phyloP scores from a whole-genome alignment of 2,888 invertebrate genomes.

The Quadroppia sp. region DNA sequence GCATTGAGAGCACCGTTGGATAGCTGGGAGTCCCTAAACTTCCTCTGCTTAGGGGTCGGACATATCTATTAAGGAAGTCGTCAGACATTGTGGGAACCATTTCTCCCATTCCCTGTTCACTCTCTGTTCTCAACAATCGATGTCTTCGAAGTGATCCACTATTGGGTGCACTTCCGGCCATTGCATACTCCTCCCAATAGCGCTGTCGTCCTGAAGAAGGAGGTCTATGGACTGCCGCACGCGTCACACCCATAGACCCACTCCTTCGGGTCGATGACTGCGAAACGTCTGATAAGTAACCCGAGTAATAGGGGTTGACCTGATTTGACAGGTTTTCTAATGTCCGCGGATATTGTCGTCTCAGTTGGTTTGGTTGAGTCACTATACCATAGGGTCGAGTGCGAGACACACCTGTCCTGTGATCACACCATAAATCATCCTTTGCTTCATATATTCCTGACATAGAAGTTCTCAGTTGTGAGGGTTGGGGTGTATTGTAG shows the following conservation, averaged over 20 bases:
- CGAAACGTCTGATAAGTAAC: conserved; percentile 35
- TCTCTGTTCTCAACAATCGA: conserved; percentile 74
- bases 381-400: conserved; percentile 66
- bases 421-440: conserved; percentile 41
- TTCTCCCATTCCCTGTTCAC: conserved; percentile 80
- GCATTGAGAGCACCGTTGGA: conserved; percentile 49
- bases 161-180: conserved; percentile 45
- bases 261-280: conserved; percentile 36
- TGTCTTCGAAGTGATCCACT: conserved; percentile 48
- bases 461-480: conserved; percentile 10
- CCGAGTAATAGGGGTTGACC: conserved; percentile 74
- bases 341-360: conserved; percentile 79
- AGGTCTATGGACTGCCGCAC: conserved; percentile 35
- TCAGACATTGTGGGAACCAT: conserved; percentile 42
- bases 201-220: conserved; percentile 48
- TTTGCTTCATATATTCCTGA: conserved; percentile 47
- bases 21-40: conserved; percentile 45
- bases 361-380: conserved; percentile 74
- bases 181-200: conserved; percentile 49
- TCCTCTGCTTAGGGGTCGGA: conserved; percentile 28
- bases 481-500: conserved; percentile 48
- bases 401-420: conserved; percentile 68
- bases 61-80: conserved; percentile 26
- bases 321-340: conserved; percentile 86
- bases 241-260: background rate